Conservation (phyloP, 2,797 vertebrate species). For the Botia kubotai region DNA sequence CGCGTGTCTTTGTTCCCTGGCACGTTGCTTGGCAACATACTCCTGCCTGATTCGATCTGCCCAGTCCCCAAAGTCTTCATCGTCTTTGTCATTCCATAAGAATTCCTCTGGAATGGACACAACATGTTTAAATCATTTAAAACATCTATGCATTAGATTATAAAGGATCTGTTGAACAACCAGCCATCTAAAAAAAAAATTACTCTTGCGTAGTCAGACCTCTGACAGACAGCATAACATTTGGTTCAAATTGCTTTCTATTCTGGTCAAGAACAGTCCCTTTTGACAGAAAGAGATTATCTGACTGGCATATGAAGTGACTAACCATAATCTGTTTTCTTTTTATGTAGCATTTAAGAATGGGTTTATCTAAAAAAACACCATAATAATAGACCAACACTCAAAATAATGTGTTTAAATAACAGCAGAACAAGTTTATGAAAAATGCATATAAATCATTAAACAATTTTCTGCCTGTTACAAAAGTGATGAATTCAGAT, state of each 20-base stretch:
- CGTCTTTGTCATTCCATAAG: constrained; percentile 71
- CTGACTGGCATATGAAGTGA: no score
- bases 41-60: constrained; percentile 80
- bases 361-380: no score
- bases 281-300: no score
- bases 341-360: no score
- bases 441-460: no score
- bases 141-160: background rate
- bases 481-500: no score
- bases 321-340: no score
- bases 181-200: background rate
- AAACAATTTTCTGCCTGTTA: no score
- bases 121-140: background rate
- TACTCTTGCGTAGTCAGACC: no score
- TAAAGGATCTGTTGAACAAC: background rate
- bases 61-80: constrained; percentile 82
- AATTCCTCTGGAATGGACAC: constrained; percentile 73
- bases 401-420: no score
- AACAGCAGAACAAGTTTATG: no score
- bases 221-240: background rate
- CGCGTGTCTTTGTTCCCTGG: constrained; percentile 69
- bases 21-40: constrained; percentile 75
- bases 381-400: no score
- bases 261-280: background rate
- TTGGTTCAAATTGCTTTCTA: background rate